These are phyloP conservation scores for Heliocidaris erythrogramma DNA, from an alignment of 35 echinoderm and acorn worm genomes.

Conservation along the genomic window DNA sequence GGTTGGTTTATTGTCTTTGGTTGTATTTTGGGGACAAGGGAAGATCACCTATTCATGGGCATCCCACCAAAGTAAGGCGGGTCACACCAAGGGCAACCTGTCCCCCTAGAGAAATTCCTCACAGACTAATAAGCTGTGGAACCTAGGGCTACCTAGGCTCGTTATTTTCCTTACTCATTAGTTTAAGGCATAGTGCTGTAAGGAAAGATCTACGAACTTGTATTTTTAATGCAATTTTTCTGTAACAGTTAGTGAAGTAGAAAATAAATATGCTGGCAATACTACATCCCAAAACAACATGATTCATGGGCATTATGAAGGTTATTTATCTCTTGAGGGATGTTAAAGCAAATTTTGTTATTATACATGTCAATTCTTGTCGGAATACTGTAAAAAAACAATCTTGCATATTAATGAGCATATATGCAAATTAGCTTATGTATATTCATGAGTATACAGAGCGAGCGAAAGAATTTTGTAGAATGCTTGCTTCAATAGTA, in stretches of 20 bases:
- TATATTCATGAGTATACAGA: background rate
- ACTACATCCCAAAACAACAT: background rate
- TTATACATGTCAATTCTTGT: background rate
- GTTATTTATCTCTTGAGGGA: background rate
- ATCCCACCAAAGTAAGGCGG: slow-evolving; percentile 65
- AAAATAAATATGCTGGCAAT: background rate
- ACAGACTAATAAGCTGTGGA: slow-evolving; percentile 78
- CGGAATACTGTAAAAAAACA: background rate
- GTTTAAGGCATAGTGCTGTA: slow-evolving; percentile 61
- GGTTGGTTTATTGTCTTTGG: background rate
- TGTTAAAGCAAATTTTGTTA: background rate
- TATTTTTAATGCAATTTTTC: background rate
- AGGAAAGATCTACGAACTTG: background rate
- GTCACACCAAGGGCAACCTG: slow-evolving; percentile 82
- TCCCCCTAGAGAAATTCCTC: slow-evolving; percentile 80
- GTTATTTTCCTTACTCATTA: slow-evolving; percentile 95
- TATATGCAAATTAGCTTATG: background rate
- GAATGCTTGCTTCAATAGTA: too few species aligned
- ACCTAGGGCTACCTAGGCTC: slow-evolving; percentile 72
- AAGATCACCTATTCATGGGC: slow-evolving; percentile 58
- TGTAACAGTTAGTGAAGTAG: background rate
- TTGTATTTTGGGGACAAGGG: slow-evolving; percentile 36
- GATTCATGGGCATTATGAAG: background rate
- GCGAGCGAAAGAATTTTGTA: too few species aligned
- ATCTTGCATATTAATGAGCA: background rate